phyloP scores from a whole-genome alignment of 2,797 vertebrate species.

The Loris lydekkerianus region DNA sequence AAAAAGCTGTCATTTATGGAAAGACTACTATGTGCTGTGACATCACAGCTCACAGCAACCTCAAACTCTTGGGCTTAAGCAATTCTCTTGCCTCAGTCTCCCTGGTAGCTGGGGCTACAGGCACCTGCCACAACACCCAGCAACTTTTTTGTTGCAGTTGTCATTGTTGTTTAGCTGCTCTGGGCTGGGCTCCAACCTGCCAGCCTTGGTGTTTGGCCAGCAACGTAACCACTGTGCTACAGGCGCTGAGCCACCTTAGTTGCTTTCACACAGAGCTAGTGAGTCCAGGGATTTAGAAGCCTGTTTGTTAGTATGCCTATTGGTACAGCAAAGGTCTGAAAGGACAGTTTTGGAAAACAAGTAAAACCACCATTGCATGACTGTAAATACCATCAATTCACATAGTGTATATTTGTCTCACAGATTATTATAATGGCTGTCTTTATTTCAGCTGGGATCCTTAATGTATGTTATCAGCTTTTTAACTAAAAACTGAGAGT shows the following conservation, averaged over 20 bases:
- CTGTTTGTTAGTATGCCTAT: neutral
- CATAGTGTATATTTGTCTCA: neutral
- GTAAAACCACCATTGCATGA: neutral
- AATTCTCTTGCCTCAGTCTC: no score
- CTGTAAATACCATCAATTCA: neutral
- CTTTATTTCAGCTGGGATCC: neutral
- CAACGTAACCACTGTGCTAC: no score
- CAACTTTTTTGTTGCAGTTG: no score
- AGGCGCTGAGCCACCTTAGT: no score
- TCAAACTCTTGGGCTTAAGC: no score
- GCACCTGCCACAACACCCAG: no score
- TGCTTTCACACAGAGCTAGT: neutral
- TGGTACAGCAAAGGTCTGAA: neutral
- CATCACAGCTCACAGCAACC: no score
- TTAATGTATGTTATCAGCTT: neutral
- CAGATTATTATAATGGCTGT: neutral
- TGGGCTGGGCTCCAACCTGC: no score
- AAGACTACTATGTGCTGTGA: no score
- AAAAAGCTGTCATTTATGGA: neutral
- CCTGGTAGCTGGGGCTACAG: no score
- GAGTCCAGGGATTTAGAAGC: neutral
- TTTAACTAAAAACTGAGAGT: neutral
- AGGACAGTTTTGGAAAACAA: conserved; percentile 8
- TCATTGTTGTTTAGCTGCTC: no score
- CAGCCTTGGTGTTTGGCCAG: no score